A percentile compares a stretch with the other conserved stretches of the same genome.
phyloP scores from a whole-genome alignment of 2,113 vertebrate species.

The Murina feae region DNA sequence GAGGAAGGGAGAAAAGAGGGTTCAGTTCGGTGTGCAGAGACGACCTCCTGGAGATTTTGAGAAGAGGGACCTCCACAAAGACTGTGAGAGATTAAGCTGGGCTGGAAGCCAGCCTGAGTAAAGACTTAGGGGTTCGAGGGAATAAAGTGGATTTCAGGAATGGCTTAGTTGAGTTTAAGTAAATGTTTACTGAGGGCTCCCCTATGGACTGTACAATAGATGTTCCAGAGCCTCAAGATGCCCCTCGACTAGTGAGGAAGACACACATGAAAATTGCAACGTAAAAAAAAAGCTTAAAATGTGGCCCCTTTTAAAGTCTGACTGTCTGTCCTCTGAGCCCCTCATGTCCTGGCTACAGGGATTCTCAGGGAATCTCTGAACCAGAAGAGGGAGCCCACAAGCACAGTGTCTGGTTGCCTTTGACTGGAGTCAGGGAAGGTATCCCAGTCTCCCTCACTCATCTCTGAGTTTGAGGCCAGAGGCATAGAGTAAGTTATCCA shows the following conservation, averaged over 20 bases:
- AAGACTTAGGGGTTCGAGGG: neutral
- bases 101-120: neutral
- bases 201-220: neutral
- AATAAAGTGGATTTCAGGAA: neutral
- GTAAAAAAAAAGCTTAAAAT: neutral
- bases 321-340: neutral
- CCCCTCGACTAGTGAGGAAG: neutral
- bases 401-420: neutral
- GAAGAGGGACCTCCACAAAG: neutral
- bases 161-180: neutral
- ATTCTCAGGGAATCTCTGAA: neutral
- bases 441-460: neutral
- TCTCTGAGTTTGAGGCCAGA: neutral
- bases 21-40: neutral
- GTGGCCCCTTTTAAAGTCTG: neutral
- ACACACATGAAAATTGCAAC: neutral
- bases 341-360: neutral
- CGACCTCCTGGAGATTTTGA: neutral
- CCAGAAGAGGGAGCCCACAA: neutral
- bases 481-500: neutral
- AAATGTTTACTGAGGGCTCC: neutral
- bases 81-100: neutral
- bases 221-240: neutral
- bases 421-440: neutral
- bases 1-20: neutral